Conservation (phyloP, 2,888 invertebrate genomes). For the Ellobium chinense region DNA sequence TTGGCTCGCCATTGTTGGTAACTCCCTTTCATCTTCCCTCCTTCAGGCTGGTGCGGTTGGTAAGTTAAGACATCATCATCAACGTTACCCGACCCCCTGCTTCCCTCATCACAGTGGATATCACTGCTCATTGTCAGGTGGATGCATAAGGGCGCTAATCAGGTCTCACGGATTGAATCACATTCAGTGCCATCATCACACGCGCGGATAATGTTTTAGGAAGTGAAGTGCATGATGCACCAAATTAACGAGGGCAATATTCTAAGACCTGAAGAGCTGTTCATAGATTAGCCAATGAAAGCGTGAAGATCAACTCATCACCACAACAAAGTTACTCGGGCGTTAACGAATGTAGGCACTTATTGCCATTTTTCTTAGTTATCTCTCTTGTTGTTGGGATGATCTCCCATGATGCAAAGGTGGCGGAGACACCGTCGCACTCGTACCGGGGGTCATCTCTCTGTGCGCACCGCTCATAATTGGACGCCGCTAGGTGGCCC, state of each 20-base stretch:
- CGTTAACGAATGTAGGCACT: background rate
- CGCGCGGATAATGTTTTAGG: background rate
- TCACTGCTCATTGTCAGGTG: background rate
- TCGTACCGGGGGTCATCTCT: background rate
- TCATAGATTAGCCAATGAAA: background rate
- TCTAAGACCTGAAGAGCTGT: background rate
- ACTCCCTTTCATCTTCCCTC: too few relatives aligned
- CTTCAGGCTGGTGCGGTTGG: too few relatives aligned
- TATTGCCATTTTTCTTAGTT: background rate
- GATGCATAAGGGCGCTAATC: background rate
- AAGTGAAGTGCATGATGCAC: background rate
- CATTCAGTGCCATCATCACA: background rate
- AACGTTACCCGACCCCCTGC: too few relatives aligned
- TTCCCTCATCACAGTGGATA: too few relatives aligned
- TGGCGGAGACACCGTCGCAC: background rate
- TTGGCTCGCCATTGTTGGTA: too few relatives aligned
- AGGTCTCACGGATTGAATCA: background rate
- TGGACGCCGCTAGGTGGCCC: background rate
- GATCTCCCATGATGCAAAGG: background rate
- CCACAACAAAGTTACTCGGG: constrained; percentile 15
- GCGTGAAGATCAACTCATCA: background rate
- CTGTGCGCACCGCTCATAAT: background rate
- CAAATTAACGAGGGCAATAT: constrained; percentile 14
- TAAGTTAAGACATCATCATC: too few relatives aligned
- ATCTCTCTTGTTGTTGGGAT: background rate